These are phyloP conservation scores for Columba livia DNA, from an alignment of 2,113 vertebrate genomes.

Conservation along the genomic window DNA sequence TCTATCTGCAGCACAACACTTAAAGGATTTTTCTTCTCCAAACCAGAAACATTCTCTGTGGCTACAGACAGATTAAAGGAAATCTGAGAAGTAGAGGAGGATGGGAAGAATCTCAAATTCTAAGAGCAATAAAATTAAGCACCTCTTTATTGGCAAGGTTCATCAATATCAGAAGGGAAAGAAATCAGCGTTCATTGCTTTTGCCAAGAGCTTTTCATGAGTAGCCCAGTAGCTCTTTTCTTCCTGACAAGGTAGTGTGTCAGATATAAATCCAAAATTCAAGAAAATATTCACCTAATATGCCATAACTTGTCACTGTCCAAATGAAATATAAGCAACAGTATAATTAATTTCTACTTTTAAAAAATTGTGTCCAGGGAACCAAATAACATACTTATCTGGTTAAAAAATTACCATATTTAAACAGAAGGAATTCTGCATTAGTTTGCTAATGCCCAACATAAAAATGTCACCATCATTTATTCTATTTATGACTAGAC, in stretches of 20 bases:
- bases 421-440: background rate
- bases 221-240: background rate
- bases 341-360: background rate
- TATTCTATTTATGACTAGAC: background rate
- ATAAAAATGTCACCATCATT: background rate
- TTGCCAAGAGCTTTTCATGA: background rate
- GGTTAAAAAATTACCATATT: background rate
- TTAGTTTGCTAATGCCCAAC: background rate
- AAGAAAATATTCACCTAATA: background rate
- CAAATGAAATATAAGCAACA: background rate
- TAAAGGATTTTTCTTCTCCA: background rate
- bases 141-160: background rate
- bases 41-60: background rate
- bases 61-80: background rate
- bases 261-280: background rate
- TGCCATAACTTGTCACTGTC: background rate
- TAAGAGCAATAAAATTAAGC: background rate
- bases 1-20: background rate
- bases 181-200: background rate
- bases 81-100: background rate
- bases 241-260: background rate
- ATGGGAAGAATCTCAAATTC: background rate
- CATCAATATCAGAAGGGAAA: background rate
- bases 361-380: background rate
- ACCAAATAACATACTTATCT: background rate